Evolutionary conservation across 1,140 invertebrate genomes (phyloP).

Genomic region (Drusus annulatus): DNA sequence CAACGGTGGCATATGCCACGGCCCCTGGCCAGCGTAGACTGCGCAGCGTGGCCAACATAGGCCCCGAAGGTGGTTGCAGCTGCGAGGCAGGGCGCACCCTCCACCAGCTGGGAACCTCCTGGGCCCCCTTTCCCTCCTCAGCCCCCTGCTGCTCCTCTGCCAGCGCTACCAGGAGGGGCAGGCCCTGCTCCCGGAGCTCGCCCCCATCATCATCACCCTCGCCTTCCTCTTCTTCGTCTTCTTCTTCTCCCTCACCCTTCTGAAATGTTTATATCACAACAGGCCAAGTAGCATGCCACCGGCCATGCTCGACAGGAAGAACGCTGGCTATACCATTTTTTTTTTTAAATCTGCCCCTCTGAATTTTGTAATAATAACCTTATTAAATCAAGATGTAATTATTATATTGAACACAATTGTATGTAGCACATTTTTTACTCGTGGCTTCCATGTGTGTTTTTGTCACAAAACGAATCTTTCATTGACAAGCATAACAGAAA

Average conservation of each 20-base stretch:
- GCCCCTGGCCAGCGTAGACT: constrained; percentile 87
- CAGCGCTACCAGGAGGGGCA: neutral
- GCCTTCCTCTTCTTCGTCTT: constrained; percentile 23
- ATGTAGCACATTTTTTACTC: too few species aligned
- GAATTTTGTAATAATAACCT: too few species aligned
- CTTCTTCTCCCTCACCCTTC: constrained; percentile 21
- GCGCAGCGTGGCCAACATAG: constrained; percentile 76
- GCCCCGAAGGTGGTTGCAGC: constrained; percentile 71
- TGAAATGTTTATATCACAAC: neutral
- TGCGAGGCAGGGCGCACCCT: constrained; percentile 74
- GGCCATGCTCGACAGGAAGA: too few species aligned
- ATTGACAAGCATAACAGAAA: too few species aligned
- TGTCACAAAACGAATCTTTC: too few species aligned
- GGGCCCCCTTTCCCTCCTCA: too few species aligned
- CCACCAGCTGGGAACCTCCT: constrained; percentile 9
- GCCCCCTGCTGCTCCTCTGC: neutral
- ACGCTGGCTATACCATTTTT: too few species aligned
- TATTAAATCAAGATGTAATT: too few species aligned
- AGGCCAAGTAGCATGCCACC: too few species aligned
- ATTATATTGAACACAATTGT: too few species aligned
- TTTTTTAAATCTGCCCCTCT: too few species aligned
- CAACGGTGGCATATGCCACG: constrained; percentile 75
- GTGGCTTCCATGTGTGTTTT: too few species aligned
- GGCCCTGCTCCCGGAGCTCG: neutral
- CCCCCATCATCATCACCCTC: constrained; percentile 5